Conservation (phyloP, 2,888 invertebrate genomes). For the Euproctis similis region DNA sequence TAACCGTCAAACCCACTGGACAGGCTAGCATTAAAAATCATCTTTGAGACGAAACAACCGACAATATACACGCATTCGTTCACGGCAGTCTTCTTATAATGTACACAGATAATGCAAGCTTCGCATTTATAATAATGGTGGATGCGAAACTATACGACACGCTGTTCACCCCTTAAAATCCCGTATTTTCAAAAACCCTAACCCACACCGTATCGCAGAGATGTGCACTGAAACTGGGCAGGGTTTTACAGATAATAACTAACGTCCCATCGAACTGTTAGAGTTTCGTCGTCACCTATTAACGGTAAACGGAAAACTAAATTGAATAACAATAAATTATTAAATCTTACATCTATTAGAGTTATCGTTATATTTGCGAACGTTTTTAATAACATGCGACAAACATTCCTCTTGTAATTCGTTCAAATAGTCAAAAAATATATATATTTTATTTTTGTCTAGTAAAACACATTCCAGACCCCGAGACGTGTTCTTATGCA, state of each 20-base stretch:
- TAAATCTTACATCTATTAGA: conserved; percentile 74
- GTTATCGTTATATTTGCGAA: conserved; percentile 66
- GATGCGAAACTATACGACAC: conserved; percentile 59
- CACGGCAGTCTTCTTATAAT: conserved; percentile 71
- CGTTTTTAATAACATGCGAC: conserved; percentile 51
- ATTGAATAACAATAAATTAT: conserved; percentile 75
- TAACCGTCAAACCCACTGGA: conserved; percentile 33
- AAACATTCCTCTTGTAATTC: conserved; percentile 64
- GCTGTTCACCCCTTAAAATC: conserved; percentile 64
- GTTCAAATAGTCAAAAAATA: conserved; percentile 76
- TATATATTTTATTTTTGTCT: conserved; percentile 75
- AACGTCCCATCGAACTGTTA: conserved; percentile 73
- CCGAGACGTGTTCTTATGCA: conserved; percentile 63
- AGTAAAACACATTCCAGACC: conserved; percentile 55
- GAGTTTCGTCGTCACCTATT: conserved; percentile 75
- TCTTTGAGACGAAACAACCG: conserved; percentile 65
- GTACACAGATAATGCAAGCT: conserved; percentile 70
- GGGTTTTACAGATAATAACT: conserved; percentile 68
- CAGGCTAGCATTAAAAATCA: conserved; percentile 53
- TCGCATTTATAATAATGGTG: conserved; percentile 43
- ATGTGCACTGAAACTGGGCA: conserved; percentile 47
- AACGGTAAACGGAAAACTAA: conserved; percentile 70
- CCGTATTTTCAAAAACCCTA: conserved; percentile 48
- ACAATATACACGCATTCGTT: conserved; percentile 63
- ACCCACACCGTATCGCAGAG: conserved; percentile 46